These are phyloP conservation scores for Melitaea cinxia DNA, from an alignment of 1,140 invertebrate genomes.

Conservation along the genomic window DNA sequence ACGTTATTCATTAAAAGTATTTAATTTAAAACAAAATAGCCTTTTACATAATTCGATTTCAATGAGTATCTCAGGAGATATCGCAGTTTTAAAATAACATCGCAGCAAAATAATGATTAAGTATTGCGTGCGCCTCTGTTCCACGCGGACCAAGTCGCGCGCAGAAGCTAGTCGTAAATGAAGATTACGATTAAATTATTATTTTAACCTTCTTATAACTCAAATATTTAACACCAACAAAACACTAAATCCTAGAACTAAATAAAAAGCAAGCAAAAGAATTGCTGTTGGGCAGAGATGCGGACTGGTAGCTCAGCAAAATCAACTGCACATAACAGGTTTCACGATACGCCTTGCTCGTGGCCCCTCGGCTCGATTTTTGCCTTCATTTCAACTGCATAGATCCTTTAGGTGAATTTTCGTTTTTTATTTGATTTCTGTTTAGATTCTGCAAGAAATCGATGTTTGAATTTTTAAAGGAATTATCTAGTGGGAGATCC, in stretches of 20 bases:
- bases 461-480: neutral
- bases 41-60: too few species aligned
- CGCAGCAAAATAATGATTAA: too few species aligned
- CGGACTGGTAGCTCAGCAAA: constrained; percentile 20
- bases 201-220: neutral
- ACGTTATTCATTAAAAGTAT: too few species aligned
- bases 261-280: neutral
- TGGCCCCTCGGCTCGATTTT: constrained; percentile 7
- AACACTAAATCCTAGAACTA: neutral
- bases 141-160: too few species aligned
- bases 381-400: constrained; percentile 28
- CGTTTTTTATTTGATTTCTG: constrained; percentile 26
- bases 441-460: neutral
- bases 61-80: too few species aligned
- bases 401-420: constrained; percentile 17
- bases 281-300: constrained; percentile 13
- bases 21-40: too few species aligned
- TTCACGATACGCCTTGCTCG: neutral
- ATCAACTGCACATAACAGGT: constrained; percentile 10
- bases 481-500: neutral
- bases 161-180: too few species aligned
- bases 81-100: too few species aligned
- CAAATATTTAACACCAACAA: neutral
- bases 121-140: too few species aligned
- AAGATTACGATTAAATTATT: too few species aligned